Evolutionary conservation across 2,888 invertebrate species (phyloP), one percentile per base, ranked within the genome.

Genomic region (Drosophila meridionalis): DNA sequence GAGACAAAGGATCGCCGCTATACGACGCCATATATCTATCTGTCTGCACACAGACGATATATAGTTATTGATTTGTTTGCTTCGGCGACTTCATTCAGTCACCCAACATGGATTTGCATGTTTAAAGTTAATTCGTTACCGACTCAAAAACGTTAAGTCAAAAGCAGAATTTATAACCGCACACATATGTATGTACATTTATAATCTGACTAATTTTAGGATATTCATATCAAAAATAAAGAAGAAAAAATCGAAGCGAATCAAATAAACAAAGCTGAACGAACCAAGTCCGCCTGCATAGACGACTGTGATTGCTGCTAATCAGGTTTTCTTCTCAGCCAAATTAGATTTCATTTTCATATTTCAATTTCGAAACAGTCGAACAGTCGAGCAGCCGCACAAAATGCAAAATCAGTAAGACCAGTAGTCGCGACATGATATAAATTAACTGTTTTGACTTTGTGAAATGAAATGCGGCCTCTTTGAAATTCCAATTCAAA

Each of bases 371-470:
- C 78, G 78, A 82, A 87, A 89, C 43, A 40, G 55, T 53, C 77
- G 30, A 61, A 45, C 59, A 52, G 58, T 55, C 69, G 50, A 47
- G 28, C 50, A 50, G 34, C 61, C 55, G 28, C 50, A 60, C 77
- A 79, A 92, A 89, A 91, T 92, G 90, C 90, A 85, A 90, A 92
- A 86, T 91, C 90, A 91, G 91, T 91, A 91, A 91, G 91, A 91
- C 92, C 91, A 91, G 91, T 91, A 91, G 91, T 91, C 92, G 92
- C 90, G 90, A 91, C 91, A 91, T 89, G 88, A 91, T 90, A 92
- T 91, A 91, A 91, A 91, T 91, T 91, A 92, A 91, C 87, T 91
- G 90, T 91, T 91, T 92, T 91, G 91, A 91, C 90, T 92, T 90
- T 90, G 83, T 87, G 83, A 90, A 86, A 89, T 87, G 82, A 89